Percentiles rank a stretch among this genome's conserved stretches.
Evolutionary conservation across 2,113 vertebrate genomes (phyloP).

Genomic region (Macrotis lagotis): DNA sequence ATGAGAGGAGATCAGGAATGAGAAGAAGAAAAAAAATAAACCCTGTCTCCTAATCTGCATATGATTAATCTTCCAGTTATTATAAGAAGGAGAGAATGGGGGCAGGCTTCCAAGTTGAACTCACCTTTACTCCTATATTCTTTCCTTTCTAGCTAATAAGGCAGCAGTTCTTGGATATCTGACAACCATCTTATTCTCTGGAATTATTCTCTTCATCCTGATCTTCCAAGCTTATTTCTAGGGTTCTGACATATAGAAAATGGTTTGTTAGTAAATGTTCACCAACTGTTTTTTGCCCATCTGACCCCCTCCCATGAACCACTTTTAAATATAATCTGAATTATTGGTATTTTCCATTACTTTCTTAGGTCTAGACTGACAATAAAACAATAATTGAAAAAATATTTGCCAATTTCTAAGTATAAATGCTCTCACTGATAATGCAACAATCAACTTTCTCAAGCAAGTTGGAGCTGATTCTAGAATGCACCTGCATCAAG

Average conservation of each 20-base stretch:
- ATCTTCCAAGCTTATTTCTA: not conserved
- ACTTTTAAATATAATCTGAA: not conserved
- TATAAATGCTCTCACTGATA: not conserved
- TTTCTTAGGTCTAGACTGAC: not conserved
- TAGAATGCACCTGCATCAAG: not conserved
- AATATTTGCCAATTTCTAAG: not conserved
- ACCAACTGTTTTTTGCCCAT: not conserved
- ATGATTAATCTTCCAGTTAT: not conserved
- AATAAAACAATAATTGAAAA: not conserved
- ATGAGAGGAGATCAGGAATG: no score
- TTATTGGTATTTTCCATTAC: not conserved
- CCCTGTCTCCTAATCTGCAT: not conserved
- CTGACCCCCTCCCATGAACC: not conserved
- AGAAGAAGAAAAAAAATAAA: no score
- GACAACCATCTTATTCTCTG: not conserved
- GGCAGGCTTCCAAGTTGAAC: not conserved
- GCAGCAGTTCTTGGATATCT: not conserved
- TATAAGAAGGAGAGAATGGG: not conserved
- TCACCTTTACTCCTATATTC: not conserved
- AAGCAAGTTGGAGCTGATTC: not conserved
- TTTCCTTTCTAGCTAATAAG: not conserved
- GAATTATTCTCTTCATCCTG: not conserved
- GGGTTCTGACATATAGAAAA: not conserved
- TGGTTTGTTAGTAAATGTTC: not conserved
- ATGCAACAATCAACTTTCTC: not conserved